Evolutionary conservation across 2,888 invertebrate genomes (phyloP), one percentile per base, ranked within the genome.

Genomic region (Dione vanillae): DNA sequence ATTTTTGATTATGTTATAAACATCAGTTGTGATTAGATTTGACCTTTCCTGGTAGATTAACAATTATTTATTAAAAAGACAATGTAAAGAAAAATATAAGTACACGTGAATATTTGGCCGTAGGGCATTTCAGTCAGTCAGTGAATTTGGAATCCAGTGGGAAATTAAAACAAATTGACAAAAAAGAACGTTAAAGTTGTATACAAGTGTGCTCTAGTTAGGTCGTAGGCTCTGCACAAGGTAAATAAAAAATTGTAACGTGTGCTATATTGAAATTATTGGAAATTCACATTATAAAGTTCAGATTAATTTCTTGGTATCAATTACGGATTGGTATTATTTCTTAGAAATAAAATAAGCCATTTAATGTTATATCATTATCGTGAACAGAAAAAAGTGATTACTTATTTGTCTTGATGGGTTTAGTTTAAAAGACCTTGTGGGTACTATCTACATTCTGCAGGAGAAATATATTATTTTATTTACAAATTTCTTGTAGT

Each of bases 1-100:
- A 73, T 85, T 78, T 78, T 78, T 77, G 71, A 79, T 79, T 78
- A 80, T 77, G 69, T 56, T 69, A 69, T 66, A 70, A 66, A 49
- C 14, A 59, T 27, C 37, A 2, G 41, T 20, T 62, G 10, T 59
- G 51, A 19, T 45, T 66, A 49, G 10, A 20, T 20, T 12, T 62
- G 67, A 64, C 70, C 69, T 69, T 69, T 61, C 51, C 41, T 49
- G 41, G 16, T 59, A 9, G n/a, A n/a, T n/a, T n/a, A n/a, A n/a
- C n/a, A n/a, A n/a, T n/a, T n/a, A n/a, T n/a, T n/a, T n/a, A n/a
- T n/a, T n/a, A n/a, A n/a, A n/a, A n/a, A n/a, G n/a, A n/a, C n/a
- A n/a, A n/a, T n/a, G n/a, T n/a, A n/a, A n/a, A n/a, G n/a, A n/a
- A n/a, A n/a, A n/a, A n/a, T n/a, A n/a, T n/a, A n/a, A n/a, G n/a